These are phyloP conservation scores for Girardinus metallicus DNA, from an alignment of 2,797 vertebrate species.

Conservation along the genomic window DNA sequence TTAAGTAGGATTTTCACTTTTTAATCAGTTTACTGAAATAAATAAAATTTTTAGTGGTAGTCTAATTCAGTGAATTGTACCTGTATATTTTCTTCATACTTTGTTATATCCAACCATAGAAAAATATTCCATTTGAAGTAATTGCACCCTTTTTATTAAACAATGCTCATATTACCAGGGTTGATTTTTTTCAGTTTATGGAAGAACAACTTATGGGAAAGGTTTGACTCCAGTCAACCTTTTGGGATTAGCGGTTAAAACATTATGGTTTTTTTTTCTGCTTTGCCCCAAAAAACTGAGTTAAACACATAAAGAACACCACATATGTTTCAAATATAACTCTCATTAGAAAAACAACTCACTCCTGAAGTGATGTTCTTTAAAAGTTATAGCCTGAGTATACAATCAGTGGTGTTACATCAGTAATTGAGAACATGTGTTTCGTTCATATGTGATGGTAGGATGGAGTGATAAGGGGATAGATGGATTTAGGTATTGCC, in stretches of 20 bases:
- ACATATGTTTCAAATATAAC: background rate
- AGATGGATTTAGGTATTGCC: background rate
- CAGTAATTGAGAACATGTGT: background rate
- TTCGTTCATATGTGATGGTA: background rate
- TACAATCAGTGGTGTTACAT: background rate
- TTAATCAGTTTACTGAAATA: background rate
- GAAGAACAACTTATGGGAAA: background rate
- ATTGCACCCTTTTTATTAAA: background rate
- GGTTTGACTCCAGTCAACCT: background rate
- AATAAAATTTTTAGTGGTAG: background rate
- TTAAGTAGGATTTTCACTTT: background rate
- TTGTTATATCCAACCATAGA: background rate
- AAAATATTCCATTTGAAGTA: background rate
- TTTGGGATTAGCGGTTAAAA: background rate
- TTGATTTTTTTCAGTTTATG: background rate
- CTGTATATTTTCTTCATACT: background rate
- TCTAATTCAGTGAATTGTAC: background rate
- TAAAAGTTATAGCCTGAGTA: background rate
- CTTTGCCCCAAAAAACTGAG: background rate
- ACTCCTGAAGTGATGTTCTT: background rate
- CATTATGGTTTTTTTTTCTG: background rate
- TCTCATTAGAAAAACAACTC: constrained; percentile 1
- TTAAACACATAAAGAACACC: background rate
- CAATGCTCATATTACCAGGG: background rate
- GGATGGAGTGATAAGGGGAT: background rate